These are phyloP conservation scores for Cyclura pinguis DNA, from an alignment of 2,797 vertebrate genomes.

Conservation along the genomic window DNA sequence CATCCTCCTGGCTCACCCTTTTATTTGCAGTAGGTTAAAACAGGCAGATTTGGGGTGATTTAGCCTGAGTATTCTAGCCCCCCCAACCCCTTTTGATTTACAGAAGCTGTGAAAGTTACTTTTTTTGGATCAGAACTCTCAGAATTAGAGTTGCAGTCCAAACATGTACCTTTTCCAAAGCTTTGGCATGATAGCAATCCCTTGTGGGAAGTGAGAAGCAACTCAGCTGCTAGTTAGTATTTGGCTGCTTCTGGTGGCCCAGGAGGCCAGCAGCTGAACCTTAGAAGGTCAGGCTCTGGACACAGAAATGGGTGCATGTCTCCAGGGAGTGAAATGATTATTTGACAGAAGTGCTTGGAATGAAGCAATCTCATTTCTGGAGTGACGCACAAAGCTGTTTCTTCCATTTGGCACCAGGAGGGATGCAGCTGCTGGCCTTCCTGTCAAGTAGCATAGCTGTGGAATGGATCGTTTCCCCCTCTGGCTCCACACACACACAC, in stretches of 20 bases:
- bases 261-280: constrained; percentile 32
- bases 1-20: too few species aligned
- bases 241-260: constrained; percentile 54
- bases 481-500: neutral
- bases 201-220: constrained; percentile 30
- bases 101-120: neutral
- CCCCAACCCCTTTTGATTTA: neutral
- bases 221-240: constrained; percentile 45
- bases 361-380: constrained; percentile 33
- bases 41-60: neutral
- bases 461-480: constrained; percentile 42
- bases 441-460: constrained; percentile 39
- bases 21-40: too few species aligned
- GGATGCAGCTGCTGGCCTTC: constrained; percentile 62
- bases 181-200: neutral
- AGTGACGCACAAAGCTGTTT: constrained; percentile 53
- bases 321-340: constrained; percentile 52
- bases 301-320: constrained; percentile 29
- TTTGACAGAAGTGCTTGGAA: constrained; percentile 53
- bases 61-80: neutral
- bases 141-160: too few species aligned
- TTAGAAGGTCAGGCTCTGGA: constrained; percentile 46
- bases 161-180: too few species aligned
- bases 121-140: too few species aligned
- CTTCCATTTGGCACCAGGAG: constrained; percentile 42